A percentile compares a stretch with the other conserved stretches of the same genome.
Conservation (phyloP, 2,797 vertebrate species). For the Adelosebastes latens region DNA sequence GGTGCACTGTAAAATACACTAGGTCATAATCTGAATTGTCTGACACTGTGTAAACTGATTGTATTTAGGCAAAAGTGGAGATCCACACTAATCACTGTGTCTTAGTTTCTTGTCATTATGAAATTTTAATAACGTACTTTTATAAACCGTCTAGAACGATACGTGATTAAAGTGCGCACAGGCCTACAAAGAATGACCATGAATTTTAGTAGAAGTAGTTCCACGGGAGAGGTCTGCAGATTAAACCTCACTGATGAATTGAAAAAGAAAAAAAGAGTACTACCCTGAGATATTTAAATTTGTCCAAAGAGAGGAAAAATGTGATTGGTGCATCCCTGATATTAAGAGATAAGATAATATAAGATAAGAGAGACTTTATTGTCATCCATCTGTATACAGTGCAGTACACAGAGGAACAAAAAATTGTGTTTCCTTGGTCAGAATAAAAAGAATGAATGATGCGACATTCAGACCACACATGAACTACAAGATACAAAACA, state of each 20-base stretch:
- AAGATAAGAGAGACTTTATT: not conserved
- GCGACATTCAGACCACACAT: not conserved
- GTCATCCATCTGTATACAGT: not conserved
- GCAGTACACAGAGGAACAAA: not conserved
- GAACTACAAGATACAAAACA: not conserved
- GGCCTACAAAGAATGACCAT: not conserved
- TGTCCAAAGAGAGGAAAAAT: too few relatives aligned
- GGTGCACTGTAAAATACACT: too few relatives aligned
- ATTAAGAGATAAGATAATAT: not conserved
- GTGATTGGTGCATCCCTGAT: too few relatives aligned
- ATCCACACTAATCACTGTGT: too few relatives aligned
- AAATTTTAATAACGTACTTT: too few relatives aligned
- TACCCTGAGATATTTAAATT: too few relatives aligned
- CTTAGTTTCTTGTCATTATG: too few relatives aligned
- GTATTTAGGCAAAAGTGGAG: too few relatives aligned
- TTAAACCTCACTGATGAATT: not conserved
- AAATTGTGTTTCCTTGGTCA: not conserved
- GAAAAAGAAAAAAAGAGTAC: too few relatives aligned
- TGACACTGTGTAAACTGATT: too few relatives aligned
- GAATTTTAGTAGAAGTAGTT: not conserved
- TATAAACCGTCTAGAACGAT: not conserved
- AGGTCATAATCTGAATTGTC: too few relatives aligned
- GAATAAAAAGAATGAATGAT: not conserved
- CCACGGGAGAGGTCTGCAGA: not conserved
- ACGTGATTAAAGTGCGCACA: not conserved